Evolutionary conservation across 2,113 vertebrate species (phyloP).

Genomic region (Sinocyclocheilus grahami): DNA sequence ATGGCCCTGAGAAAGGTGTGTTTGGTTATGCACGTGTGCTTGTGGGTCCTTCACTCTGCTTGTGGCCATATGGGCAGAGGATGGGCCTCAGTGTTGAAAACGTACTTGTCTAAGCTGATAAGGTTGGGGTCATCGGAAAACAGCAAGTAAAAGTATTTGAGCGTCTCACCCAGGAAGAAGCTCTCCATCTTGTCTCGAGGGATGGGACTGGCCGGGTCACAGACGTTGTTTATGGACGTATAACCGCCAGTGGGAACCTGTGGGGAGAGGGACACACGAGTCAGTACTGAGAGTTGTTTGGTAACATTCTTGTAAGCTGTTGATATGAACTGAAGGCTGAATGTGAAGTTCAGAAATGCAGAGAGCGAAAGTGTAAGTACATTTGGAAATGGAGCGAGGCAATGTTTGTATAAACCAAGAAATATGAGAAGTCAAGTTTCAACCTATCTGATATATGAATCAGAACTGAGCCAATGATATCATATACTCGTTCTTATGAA

Average conservation of each 20-base stretch:
- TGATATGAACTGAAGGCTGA: background rate
- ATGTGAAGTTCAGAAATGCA: background rate
- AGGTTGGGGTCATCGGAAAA: slow-evolving; percentile 86
- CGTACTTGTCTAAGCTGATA: slow-evolving; percentile 85
- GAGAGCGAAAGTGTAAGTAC: background rate
- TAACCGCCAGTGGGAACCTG: slow-evolving; percentile 89
- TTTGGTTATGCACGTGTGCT: slow-evolving; percentile 12
- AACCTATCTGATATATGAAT: slow-evolving; percentile 26
- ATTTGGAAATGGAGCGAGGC: background rate
- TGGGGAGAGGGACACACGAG: background rate
- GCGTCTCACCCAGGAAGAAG: slow-evolving; percentile 95
- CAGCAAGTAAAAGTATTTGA: slow-evolving; percentile 94
- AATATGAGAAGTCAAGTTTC: slow-evolving; percentile 4
- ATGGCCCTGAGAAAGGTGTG: slow-evolving; percentile 66
- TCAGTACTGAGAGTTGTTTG: background rate
- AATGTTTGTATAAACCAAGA: slow-evolving; percentile 27
- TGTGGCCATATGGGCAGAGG: slow-evolving; percentile 89
- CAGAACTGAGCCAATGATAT: background rate
- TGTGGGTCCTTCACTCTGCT: slow-evolving; percentile 54
- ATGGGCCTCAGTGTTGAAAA: slow-evolving; percentile 98
- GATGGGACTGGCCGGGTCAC: slow-evolving; percentile 80
- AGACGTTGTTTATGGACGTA: slow-evolving; percentile 93
- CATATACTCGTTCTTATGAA: background rate
- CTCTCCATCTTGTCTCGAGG: slow-evolving; percentile 99
- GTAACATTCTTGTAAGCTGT: background rate